phyloP scores from a whole-genome alignment of 2,888 invertebrate species.

The Platypus cylindrus region DNA sequence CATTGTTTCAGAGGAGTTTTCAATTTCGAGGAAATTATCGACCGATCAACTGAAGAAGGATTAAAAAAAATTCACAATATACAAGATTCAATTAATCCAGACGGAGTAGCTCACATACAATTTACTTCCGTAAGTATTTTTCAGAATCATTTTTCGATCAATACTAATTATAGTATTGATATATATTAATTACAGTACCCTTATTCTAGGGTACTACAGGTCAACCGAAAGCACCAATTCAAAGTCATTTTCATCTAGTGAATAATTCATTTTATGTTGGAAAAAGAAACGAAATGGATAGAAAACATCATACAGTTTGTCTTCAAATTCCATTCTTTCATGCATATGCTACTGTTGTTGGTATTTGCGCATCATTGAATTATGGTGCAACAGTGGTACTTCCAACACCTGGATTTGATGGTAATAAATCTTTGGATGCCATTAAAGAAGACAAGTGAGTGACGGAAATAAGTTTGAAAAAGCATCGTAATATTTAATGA shows the following conservation, averaged over 20 bases:
- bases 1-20: conserved; percentile 40
- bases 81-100: conserved; percentile 46
- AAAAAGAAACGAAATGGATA: conserved; percentile 35
- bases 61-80: conserved; percentile 26
- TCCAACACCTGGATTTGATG: conserved; percentile 47
- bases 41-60: conserved; percentile 24
- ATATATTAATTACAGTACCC: no score
- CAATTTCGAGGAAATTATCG: conserved; percentile 33
- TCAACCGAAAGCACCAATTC: conserved; percentile 58
- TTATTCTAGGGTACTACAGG: conserved; percentile 42
- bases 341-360: conserved; percentile 60
- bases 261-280: conserved; percentile 64
- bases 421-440: conserved; percentile 47
- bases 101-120: conserved; percentile 61
- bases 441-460: conserved; percentile 52
- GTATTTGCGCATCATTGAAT: conserved; percentile 44
- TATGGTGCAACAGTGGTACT: conserved; percentile 50
- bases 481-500: no score
- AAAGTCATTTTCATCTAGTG: conserved; percentile 58
- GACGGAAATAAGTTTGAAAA: no score
- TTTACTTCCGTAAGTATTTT: conserved; percentile 57
- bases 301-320: conserved; percentile 41
- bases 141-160: background rate
- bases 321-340: conserved; percentile 71
- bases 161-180: no score